Evolutionary conservation across 2,888 invertebrate species (phyloP).

Genomic region (Coelopa pilipes): DNA sequence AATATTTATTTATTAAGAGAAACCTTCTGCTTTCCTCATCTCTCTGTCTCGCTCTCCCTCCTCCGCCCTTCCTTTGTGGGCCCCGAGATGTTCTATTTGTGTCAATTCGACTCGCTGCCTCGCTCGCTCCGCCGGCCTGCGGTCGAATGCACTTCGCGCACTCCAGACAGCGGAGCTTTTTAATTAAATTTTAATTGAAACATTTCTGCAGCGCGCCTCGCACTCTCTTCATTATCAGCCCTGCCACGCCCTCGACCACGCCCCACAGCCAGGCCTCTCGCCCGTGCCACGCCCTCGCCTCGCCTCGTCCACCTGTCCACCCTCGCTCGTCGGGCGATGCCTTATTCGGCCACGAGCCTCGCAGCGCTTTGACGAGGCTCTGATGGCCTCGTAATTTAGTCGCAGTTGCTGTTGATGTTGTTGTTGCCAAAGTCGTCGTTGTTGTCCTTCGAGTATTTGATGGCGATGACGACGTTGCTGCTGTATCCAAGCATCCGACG

Average conservation of each 20-base stretch:
- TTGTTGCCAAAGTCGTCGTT: no score
- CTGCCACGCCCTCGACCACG: background rate
- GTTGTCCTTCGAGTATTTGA: constrained; percentile 5
- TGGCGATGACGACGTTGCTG: background rate
- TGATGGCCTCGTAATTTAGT: constrained; percentile 3
- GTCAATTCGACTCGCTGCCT: background rate
- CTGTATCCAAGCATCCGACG: background rate
- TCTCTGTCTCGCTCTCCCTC: background rate
- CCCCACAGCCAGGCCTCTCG: background rate
- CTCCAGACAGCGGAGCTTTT: constrained; percentile 7
- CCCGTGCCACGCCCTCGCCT: background rate
- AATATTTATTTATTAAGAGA: background rate
- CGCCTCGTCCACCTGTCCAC: background rate
- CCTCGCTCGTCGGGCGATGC: background rate
- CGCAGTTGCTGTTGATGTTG: background rate
- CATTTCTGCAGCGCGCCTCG: constrained; percentile 6
- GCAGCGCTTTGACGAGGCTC: background rate
- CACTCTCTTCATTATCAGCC: background rate
- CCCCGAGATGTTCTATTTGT: background rate
- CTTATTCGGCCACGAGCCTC: background rate
- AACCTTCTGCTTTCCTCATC: background rate
- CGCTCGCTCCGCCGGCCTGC: background rate
- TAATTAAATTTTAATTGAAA: constrained; percentile 32
- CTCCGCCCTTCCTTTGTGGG: background rate
- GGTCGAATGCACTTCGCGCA: background rate